Evolutionary conservation across 2,888 invertebrate species (phyloP), one percentile per base, ranked within the genome.

Genomic region (Leptinotarsa tumamoca): DNA sequence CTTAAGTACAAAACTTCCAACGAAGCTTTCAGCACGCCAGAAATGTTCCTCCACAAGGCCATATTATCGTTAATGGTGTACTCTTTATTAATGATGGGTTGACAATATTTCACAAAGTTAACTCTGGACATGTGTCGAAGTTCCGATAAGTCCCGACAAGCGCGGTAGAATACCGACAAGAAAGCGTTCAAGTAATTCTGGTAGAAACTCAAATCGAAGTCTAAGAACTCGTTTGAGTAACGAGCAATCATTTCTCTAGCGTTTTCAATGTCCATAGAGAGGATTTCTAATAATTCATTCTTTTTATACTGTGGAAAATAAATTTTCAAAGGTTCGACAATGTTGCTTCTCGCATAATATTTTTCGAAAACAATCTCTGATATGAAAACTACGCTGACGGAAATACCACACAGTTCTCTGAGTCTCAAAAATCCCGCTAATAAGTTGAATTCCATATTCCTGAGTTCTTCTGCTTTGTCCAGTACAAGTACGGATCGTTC

Each of bases 131-230:
- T 93, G 84, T 95, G 92, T 79, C 93, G 91, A 72, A 98, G 90
- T 88, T 98, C 97, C 33, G 93, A 93, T 68, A 97, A 88, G 90
- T 97, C 96, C 27, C 96, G 91, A 88, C 97, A 97, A 49, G 94
- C 94, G 83, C 94, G 90, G 84, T 94, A 94, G 88, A 96, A 97
- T 54, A 96, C 94, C 81, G 95, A 94, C 4, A 97, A 89, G 86
- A 97, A 94, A 67, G 96, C 91, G 87, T 93, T 95, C 70, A 97
- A 88, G 88, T 96, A 97, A 88, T 94, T 94, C 67, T 90, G 90
- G 87, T 95, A 97, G 84, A 96, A 91, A 78, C 91, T 90, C 50
- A 80, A 23, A 77, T 84, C 86, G 70, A 86, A 85, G 43, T 81
- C 81, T 43, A 85, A 75, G n/a, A 69, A 66, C 61, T 82, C 78